phyloP scores from a whole-genome alignment of 2,888 invertebrate species.

The Orthosia gothica region DNA sequence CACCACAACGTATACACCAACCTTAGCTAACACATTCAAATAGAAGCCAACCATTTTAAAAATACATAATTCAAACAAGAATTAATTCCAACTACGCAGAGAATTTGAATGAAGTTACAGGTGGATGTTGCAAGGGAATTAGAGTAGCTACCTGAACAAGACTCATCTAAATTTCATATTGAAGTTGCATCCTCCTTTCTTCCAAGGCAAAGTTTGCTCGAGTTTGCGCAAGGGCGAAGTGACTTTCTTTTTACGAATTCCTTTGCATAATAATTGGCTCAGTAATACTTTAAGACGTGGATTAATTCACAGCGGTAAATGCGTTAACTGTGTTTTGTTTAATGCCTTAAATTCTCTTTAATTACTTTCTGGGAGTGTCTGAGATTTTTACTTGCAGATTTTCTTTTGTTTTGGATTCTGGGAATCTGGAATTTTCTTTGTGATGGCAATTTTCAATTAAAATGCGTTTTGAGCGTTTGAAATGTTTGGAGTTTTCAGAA shows the following conservation, averaged over 20 bases:
- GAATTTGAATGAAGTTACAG: slow-evolving; percentile 76
- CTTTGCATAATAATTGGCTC: slow-evolving; percentile 73
- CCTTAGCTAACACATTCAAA: slow-evolving; percentile 57
- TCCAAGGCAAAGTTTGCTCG: slow-evolving; percentile 66
- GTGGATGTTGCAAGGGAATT: slow-evolving; percentile 77
- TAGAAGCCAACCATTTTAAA: slow-evolving; percentile 72
- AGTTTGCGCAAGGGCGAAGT: slow-evolving; percentile 70
- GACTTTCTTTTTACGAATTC: slow-evolving; percentile 73
- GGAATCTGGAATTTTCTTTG: slow-evolving; percentile 14
- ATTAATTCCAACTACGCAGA: slow-evolving; percentile 76
- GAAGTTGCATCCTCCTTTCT: slow-evolving; percentile 79
- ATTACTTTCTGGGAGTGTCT: slow-evolving; percentile 60
- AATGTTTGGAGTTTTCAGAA: background rate
- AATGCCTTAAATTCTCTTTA: slow-evolving; percentile 65
- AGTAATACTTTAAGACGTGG: slow-evolving; percentile 65
- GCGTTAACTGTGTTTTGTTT: slow-evolving; percentile 66
- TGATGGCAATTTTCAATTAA: slow-evolving; percentile 35
- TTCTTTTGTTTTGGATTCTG: slow-evolving; percentile 42
- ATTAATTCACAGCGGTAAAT: slow-evolving; percentile 68
- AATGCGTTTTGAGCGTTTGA: slow-evolving; percentile 16
- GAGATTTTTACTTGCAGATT: slow-evolving; percentile 61
- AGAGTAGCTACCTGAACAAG: slow-evolving; percentile 73
- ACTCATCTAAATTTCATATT: slow-evolving; percentile 83
- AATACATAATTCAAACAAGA: slow-evolving; percentile 79
- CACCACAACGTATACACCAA: slow-evolving; percentile 33